Evolutionary conservation across 2,888 invertebrate species (phyloP), one percentile per base, ranked within the genome.

Genomic region (Hemistola chrysoprasaria): DNA sequence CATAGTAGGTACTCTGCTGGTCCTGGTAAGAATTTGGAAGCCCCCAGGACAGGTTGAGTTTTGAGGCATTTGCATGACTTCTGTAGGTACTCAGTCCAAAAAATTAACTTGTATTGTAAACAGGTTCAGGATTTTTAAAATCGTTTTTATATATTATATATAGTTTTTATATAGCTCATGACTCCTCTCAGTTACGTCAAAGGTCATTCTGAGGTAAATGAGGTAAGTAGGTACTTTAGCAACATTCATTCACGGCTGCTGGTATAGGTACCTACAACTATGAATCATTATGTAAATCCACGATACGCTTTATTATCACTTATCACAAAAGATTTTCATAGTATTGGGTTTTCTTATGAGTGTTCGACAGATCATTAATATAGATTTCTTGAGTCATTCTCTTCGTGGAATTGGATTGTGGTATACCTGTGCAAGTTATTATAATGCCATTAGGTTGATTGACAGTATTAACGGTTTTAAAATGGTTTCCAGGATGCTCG

Each of bases 221-320:
- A 65, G 50, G 59, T 52, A 50, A 38, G 37, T 51, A 50, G n/a
- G n/a, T n/a, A n/a, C n/a, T n/a, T 56, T 33, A 20, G 22, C 21
- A 6, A 10, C 60, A 60, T 67, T 72, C 73, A 76, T 75, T 76
- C 71, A 71, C 49, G 63, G 74, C 49, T 65, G 32, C 32, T 16
- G 4, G 16, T 16, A n/a, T n/a, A 2, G 16, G 16, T 16, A 16
- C 16, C 16, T 34, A 37, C 23, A 9, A 40, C 21, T 22, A 63
- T 80, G 78, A 81, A 57, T 81, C 81, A 82, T 50, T 62, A 65
- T 67, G 66, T 60, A 64, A 73, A 74, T 68, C 6, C 62, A 65
- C 65, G 61, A 57, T 40, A 40, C 22, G 33, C 31, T 35, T 34
- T 11, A n/a, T n/a, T n/a, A n/a, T 52, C 51, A 50, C 25, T 37